These are phyloP conservation scores for Pseudotriccus pelzelni DNA, from an alignment of 2,797 vertebrate genomes.

Conservation along the genomic window DNA sequence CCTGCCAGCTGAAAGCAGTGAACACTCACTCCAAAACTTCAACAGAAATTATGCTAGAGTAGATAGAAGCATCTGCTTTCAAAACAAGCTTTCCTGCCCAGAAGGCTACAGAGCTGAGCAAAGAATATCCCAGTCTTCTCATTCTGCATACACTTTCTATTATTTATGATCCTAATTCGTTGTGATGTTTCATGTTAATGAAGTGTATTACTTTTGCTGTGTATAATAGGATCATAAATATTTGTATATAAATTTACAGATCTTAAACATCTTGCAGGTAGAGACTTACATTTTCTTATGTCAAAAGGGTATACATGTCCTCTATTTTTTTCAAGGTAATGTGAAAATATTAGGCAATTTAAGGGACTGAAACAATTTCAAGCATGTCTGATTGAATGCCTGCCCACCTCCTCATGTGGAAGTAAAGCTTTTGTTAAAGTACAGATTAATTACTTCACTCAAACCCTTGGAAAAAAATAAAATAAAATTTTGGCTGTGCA, in stretches of 20 bases:
- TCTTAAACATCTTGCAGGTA: neutral
- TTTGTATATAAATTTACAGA: neutral
- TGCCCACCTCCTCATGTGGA: constrained; percentile 18
- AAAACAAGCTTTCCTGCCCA: neutral
- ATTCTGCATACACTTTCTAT: neutral
- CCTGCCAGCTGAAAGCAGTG: neutral
- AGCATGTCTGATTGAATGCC: neutral
- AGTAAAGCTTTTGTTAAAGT: constrained; percentile 47
- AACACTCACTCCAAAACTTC: neutral
- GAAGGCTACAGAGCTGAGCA: neutral
- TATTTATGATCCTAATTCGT: neutral
- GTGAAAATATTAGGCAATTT: neutral
- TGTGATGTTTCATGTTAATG: neutral
- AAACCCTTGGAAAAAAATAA: neutral
- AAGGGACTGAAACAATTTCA: constrained; percentile 2
- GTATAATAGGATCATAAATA: neutral
- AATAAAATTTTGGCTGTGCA: constrained; percentile 7
- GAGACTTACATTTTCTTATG: neutral
- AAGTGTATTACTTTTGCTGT: neutral
- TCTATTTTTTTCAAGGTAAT: neutral
- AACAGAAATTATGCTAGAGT: neutral
- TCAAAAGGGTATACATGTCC: neutral
- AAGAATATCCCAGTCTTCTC: neutral
- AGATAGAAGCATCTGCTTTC: neutral
- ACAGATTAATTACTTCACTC: constrained; percentile 61